A percentile compares a stretch with the other conserved stretches of the same genome.
Conservation (phyloP, 2,113 vertebrate species). For the Ciconia stormi region DNA sequence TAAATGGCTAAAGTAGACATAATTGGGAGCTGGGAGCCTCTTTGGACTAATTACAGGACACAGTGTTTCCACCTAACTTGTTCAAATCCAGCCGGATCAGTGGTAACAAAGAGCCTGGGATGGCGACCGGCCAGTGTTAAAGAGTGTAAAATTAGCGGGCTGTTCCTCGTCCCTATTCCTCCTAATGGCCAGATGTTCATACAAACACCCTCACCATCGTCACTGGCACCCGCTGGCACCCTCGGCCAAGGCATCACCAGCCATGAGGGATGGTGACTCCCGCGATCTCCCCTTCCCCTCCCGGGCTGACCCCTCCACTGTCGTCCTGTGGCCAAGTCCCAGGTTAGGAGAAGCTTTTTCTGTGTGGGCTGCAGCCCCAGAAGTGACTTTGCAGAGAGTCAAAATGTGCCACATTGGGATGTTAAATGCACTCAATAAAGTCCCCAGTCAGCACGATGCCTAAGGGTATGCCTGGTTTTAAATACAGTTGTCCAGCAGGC, state of each 20-base stretch:
- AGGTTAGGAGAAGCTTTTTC: background rate
- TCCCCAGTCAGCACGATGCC: background rate
- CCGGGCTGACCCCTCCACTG: rapidly evolving
- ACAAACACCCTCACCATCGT: background rate
- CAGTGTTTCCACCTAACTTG: background rate
- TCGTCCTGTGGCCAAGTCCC: rapidly evolving
- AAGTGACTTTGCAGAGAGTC: background rate
- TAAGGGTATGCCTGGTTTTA: background rate
- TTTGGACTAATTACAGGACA: background rate
- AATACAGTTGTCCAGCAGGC: background rate
- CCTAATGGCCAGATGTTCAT: background rate
- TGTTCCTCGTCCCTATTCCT: background rate
- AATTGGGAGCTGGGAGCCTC: background rate
- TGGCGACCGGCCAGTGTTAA: background rate
- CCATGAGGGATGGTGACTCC: background rate
- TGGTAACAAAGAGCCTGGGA: background rate
- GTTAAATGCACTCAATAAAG: background rate
- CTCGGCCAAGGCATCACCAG: background rate
- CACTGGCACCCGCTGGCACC: background rate
- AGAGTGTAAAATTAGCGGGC: background rate
- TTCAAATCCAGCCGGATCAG: background rate
- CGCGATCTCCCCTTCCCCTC: background rate
- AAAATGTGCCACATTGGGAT: background rate
- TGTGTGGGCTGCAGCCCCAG: rapidly evolving
- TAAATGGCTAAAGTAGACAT: background rate